phyloP scores from a whole-genome alignment of 2,888 invertebrate genomes.

The Coelogynopora nodosa region DNA sequence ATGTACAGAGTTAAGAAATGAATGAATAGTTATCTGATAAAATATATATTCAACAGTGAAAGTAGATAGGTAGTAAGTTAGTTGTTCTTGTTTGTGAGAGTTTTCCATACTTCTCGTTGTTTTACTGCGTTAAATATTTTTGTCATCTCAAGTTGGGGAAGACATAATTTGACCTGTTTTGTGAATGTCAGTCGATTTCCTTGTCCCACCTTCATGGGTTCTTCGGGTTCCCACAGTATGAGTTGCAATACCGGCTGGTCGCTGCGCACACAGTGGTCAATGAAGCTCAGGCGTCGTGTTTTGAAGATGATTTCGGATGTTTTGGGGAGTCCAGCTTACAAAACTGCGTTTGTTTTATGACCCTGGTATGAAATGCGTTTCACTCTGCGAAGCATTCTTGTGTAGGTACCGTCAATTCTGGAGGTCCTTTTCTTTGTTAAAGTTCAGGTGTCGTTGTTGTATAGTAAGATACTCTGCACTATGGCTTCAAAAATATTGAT shows the following conservation, averaged over 20 bases:
- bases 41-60: too few relatives aligned
- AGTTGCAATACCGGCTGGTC: not conserved
- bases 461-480: not conserved
- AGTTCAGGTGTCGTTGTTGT: too few relatives aligned
- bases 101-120: not conserved
- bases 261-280: not conserved
- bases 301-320: not conserved
- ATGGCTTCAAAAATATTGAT: not conserved
- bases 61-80: too few relatives aligned
- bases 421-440: not conserved
- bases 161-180: not conserved
- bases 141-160: not conserved
- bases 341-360: too few relatives aligned
- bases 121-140: not conserved
- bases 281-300: not conserved
- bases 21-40: too few relatives aligned
- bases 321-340: not conserved
- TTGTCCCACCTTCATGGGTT: not conserved
- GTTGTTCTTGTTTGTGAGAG: not conserved
- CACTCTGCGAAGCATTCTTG: not conserved
- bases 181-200: not conserved
- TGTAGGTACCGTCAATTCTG: not conserved
- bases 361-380: not conserved
- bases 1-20: too few relatives aligned
- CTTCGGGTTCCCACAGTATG: not conserved